Evolutionary conservation across 2,113 vertebrate genomes (phyloP), one percentile per base, ranked within the genome.

Genomic region (Anarrhichthys ocellatus): DNA sequence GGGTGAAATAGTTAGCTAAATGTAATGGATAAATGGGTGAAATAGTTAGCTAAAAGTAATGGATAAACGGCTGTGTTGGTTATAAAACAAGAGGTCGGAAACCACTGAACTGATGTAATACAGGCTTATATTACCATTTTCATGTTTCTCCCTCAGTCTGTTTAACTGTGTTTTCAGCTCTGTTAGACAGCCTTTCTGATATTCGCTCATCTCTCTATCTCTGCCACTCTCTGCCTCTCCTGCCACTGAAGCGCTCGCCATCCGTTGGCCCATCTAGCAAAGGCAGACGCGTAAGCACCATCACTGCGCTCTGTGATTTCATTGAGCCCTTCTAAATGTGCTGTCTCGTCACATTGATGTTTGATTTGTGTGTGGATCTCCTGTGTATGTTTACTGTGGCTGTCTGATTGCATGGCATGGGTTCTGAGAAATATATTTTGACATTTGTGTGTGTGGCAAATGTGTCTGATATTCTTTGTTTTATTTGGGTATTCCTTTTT

Each of bases 201-300:
- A 80, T 77, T 84, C 77, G 83, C 83, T 76, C 82, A 27, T 76
- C 73, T 88, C 93, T 96, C 92, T 95, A 94, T 97, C 84, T 97
- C 95, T 97, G 87, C 80, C 85, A 27, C 82, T 87, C 70, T 83
- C 82, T 91, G 52, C 86, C 77, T 88, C 76, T 84, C 86, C 85
- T 88, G 89, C 89, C 90, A 71, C 89, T 83, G 86, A 98, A 99
- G 98, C 97, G 88, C 89, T 97, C 98, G 95, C 97, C 97, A 68
- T 97, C 97, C 95, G 96, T 97, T 91, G 96, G 96, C 95, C 96
- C 97, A 92, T 94, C 96, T 96, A 97, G 96, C 96, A 99, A 97
- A 98, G 96, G 97, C 97, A 97, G 97, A 98, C 97, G 97, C 95
- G 98, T 99, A 99, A 99, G 98, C 96, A 94, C 95, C 95, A 92